Conservation (phyloP, 2,888 invertebrate species). For the Drosophila meridiana region DNA sequence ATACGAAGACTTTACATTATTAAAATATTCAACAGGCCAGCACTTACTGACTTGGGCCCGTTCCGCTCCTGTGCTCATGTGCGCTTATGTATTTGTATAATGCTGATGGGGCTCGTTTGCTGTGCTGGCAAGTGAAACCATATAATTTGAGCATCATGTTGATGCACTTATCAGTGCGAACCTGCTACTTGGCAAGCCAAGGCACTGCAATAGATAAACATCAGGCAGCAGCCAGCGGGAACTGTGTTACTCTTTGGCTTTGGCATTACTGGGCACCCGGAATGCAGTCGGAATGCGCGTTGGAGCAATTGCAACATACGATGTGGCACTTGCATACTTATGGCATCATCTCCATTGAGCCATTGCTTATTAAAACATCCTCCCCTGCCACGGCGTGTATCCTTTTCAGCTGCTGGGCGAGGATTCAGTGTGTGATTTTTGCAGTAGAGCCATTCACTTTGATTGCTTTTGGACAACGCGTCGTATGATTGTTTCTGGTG, state of each 20-base stretch:
- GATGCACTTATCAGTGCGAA: slow-evolving; percentile 73
- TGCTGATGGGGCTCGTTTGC: slow-evolving; percentile 68
- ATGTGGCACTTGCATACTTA: slow-evolving; percentile 52
- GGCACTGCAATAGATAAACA: slow-evolving; percentile 66
- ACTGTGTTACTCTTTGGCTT: slow-evolving; percentile 46
- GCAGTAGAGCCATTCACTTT: slow-evolving; percentile 57
- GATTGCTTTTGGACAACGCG: slow-evolving; percentile 71
- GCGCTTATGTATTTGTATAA: slow-evolving; percentile 51
- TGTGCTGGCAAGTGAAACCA: slow-evolving; percentile 57
- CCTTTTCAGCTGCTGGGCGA: slow-evolving; percentile 4
- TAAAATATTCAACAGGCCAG: too few species aligned
- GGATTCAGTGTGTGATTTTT: slow-evolving; percentile 42
- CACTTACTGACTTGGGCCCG: background rate
- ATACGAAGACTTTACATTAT: too few species aligned
- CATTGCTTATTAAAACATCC: slow-evolving; percentile 71
- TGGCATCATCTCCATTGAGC: slow-evolving; percentile 33
- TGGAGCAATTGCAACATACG: slow-evolving; percentile 33
- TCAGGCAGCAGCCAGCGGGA: slow-evolving; percentile 48
- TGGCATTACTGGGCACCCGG: background rate
- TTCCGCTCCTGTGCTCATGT: slow-evolving; percentile 39
- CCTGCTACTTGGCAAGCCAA: slow-evolving; percentile 55
- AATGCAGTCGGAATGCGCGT: slow-evolving; percentile 1
- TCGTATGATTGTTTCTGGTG: slow-evolving; percentile 70
- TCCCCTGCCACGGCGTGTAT: slow-evolving; percentile 4
- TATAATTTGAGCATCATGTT: slow-evolving; percentile 78